Base-by-base conservation (phyloP, 1,140 invertebrate species). In the Euglossa dilemma region DNA sequence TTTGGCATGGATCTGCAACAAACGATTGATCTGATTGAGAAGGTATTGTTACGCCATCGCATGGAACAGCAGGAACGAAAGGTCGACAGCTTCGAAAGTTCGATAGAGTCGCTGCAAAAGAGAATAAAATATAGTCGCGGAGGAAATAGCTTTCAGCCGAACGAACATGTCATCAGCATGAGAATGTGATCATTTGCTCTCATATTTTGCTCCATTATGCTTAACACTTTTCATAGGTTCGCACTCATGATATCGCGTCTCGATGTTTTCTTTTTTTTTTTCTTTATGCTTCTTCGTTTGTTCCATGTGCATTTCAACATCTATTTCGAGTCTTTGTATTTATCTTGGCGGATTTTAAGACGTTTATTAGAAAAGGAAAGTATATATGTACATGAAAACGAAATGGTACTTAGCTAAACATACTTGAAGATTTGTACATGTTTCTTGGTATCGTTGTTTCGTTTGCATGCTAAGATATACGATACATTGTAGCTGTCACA, bases 1-100 rank as follows among this genome's bases (percentile, higher is more conserved):
- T 97, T 97, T 92, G 96, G 96, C 92, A 96, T 97, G 96, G 96
- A 97, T 91, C 95, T 97, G 84, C 96, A 96, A 92, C 95, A 96
- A 90, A 96, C 96, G 90, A 97, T 97, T 94, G 96, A 96, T 88
- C 94, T 97, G 59, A 95, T 97, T 91, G 96, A 97, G 93, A 97
- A 97, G 96, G 96, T 96, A 95, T 90, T 90, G 71, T 66, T 56
- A 50, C 59, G 50, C 57, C 69, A 54, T 28, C 43, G 47, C 86
- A 78, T 74, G 61, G 77, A 79, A 50, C 25, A 45, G n/a, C 56
- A 36, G 50, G 52, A 64, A 84, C 63, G 25, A 81, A 52, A n/a
- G 47, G 72, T 64, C 79, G 45, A 75, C 72, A 64, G 79, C 70
- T 80, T 80, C 70, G 0, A 50, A 79, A 7, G 18, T 36, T 57